Evolutionary conservation across 2,113 vertebrate species (phyloP), one percentile per base, ranked within the genome.

Genomic region (Ptychochromis oligacanthus): DNA sequence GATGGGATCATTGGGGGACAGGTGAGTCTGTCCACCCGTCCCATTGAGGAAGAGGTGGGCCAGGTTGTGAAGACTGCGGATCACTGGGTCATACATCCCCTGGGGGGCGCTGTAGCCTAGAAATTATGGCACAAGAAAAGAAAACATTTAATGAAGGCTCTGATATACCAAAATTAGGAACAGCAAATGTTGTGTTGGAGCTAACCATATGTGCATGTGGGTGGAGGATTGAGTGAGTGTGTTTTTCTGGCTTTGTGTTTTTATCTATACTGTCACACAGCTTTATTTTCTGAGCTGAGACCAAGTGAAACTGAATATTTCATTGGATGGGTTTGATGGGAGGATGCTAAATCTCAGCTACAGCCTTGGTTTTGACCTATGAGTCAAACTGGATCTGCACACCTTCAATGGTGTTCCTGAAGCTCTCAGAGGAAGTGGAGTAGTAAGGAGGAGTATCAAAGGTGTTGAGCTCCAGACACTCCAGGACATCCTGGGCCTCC

Each of bases 381-480:
- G 26, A 43, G 11, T 6, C 55, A 22, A 22, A 18, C 20, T 72
- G 65, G 49, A 72, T 43, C 22, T 14, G 36, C 61, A 1, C 57
- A 96, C 98, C 98, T 97, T 99, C 98, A 17, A 99, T 94, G 46
- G 97, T 96, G 93, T 99, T 99, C 82, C 98, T 96, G 90, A 99
- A 99, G 89, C 98, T 99, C 83, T 98, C 96, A 0, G 97, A 96
- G 56, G 98, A 99, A 81, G 97, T 98, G 89, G 98, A 99, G 87
- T 98, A 99, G 91, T 97, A 99, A 52, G 98, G 98, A 20, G 97
- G 97, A 0, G 98, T 98, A 94, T 99, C 98, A 75, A 99, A 99
- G 57, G 95, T 81, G 55, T 94, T 95, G n/a, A 99, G 96, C 93
- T 97, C 96, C 92, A 99, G 95, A 90, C 98, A 99, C 91, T 96